Conservation (phyloP, 2,113 vertebrate species). For the Callithrix jacchus region DNA sequence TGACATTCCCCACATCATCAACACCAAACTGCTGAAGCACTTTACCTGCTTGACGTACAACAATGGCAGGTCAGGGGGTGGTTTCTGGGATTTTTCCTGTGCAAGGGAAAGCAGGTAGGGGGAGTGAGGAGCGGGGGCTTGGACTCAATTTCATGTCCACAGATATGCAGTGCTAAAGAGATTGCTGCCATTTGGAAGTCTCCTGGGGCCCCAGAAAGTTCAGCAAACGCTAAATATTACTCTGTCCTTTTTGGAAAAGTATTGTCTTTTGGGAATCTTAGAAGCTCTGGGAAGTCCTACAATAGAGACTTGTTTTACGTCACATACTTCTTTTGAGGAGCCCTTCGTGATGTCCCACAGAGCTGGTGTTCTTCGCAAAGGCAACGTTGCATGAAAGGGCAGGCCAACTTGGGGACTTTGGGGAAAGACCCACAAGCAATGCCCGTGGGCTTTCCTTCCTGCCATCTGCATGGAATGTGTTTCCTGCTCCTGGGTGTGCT, state of each 20-base stretch:
- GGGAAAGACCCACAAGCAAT: background rate
- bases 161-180: background rate
- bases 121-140: no score
- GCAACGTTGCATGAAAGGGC: background rate
- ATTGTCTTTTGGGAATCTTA: background rate
- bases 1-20: constrained; percentile 82
- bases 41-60: constrained; percentile 85
- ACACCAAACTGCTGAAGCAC: constrained; percentile 84
- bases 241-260: background rate
- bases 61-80: constrained; percentile 82
- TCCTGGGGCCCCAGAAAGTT: background rate
- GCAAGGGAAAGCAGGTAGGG: background rate
- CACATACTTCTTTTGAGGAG: background rate
- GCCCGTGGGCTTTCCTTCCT: background rate
- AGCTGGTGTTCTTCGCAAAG: background rate
- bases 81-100: background rate
- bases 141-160: background rate
- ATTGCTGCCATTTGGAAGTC: background rate
- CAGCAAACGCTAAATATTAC: background rate
- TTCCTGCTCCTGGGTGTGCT: background rate
- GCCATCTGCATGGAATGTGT: background rate
- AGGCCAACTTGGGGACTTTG: background rate
- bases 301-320: background rate
- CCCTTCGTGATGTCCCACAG: background rate
- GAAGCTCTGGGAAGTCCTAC: background rate